A percentile compares a stretch with the other conserved stretches of the same genome.
Conservation (phyloP, 2,113 vertebrate genomes). For the Cyphomyrus discorhynchus region DNA sequence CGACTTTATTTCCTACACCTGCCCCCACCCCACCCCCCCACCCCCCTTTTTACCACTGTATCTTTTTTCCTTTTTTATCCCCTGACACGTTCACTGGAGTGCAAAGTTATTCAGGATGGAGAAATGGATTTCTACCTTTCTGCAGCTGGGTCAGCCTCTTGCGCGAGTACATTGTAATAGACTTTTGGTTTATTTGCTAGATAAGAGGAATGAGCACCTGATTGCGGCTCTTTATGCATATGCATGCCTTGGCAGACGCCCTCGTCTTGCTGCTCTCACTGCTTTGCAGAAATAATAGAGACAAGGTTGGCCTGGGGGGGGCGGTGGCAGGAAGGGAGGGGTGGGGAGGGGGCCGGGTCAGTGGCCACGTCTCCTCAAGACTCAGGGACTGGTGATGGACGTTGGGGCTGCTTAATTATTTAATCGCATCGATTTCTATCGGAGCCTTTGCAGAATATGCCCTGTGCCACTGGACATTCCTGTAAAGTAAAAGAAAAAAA, state of each 20-base stretch:
- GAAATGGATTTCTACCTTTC: constrained; percentile 59
- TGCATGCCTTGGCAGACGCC: constrained; percentile 50
- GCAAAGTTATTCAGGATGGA: constrained; percentile 62
- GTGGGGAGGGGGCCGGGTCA: not conserved
- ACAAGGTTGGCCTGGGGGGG: constrained; percentile 21
- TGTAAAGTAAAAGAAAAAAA: not conserved
- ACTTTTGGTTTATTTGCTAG: constrained; percentile 63
- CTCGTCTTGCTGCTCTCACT: constrained; percentile 28
- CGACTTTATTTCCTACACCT: constrained; percentile 11
- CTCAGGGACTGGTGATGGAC: constrained; percentile 39
- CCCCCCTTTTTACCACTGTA: not conserved
- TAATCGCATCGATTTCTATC: constrained; percentile 40
- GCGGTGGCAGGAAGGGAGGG: not conserved
- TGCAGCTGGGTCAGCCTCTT: constrained; percentile 59
- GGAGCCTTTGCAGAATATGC: constrained; percentile 25
- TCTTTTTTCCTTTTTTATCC: constrained; percentile 48
- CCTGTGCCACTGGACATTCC: constrained; percentile 8
- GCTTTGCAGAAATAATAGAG: constrained; percentile 37
- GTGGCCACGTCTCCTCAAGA: constrained; percentile 30
- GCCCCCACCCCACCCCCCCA: not conserved
- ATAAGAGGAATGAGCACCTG: constrained; percentile 52
- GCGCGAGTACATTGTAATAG: constrained; percentile 54
- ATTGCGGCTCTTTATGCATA: constrained; percentile 15
- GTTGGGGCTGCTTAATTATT: constrained; percentile 43
- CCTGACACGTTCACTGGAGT: constrained; percentile 65